Conservation (phyloP, 2,888 invertebrate genomes). For the Morinoia aosen region DNA sequence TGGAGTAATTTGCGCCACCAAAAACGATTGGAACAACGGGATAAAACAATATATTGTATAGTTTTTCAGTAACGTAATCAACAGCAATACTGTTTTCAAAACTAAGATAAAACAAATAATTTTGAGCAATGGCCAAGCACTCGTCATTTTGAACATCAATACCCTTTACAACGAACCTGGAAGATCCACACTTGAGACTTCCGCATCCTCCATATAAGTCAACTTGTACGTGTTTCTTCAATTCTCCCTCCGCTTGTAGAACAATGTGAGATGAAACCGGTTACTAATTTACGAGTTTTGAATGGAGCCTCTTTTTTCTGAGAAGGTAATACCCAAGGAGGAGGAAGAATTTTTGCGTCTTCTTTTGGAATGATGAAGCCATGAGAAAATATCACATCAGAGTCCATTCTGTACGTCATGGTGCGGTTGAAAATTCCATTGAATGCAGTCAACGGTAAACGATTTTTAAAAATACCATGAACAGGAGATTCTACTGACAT, state of each 20-base stretch:
- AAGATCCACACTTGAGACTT: slow-evolving; percentile 35
- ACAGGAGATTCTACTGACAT: slow-evolving; percentile 55
- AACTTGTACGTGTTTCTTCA: slow-evolving; percentile 19
- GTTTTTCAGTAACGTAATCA: slow-evolving; percentile 65
- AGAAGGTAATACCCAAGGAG: not conserved
- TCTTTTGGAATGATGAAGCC: slow-evolving; percentile 54
- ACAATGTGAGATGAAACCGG: slow-evolving; percentile 51
- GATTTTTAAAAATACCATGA: not conserved
- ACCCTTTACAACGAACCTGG: not conserved
- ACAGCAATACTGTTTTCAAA: slow-evolving; percentile 62
- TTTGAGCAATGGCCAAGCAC: slow-evolving; percentile 47
- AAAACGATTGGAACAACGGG: slow-evolving; percentile 62
- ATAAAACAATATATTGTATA: slow-evolving; percentile 59
- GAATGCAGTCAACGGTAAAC: not conserved
- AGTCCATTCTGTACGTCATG: slow-evolving; percentile 55
- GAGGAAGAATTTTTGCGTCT: slow-evolving; percentile 28
- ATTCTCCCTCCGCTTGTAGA: not conserved
- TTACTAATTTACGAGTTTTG: not conserved
- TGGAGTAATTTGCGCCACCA: slow-evolving; percentile 60
- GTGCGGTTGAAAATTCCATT: slow-evolving; percentile 55
- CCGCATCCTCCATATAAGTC: slow-evolving; percentile 55
- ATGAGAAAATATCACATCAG: slow-evolving; percentile 53
- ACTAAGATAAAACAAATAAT: slow-evolving; percentile 61
- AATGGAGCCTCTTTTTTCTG: not conserved
- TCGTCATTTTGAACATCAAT: slow-evolving; percentile 6